Evolutionary conservation across 2,113 vertebrate genomes (phyloP).

Genomic region (Prietella phreatophila): DNA sequence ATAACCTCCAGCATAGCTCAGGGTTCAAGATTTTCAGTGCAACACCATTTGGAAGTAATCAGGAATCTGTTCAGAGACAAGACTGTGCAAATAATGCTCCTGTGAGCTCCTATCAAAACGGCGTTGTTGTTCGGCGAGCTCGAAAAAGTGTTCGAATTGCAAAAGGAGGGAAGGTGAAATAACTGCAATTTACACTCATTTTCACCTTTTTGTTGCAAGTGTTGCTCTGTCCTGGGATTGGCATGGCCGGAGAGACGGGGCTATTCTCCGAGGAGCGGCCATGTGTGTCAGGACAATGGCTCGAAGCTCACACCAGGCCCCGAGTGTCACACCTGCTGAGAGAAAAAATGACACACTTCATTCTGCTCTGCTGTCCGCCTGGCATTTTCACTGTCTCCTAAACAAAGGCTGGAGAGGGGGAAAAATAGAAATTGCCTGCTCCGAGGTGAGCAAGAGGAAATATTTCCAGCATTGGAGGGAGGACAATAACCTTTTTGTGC

Average conservation of each 20-base stretch:
- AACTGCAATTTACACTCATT: constrained; percentile 81
- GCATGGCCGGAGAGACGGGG: constrained; percentile 52
- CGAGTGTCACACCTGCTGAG: constrained; percentile 71
- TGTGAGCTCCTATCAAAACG: constrained; percentile 52
- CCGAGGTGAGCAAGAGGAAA: constrained; percentile 54
- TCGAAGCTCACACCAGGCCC: constrained; percentile 68
- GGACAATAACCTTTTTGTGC: constrained; percentile 58
- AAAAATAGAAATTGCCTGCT: constrained; percentile 56
- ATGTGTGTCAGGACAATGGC: constrained; percentile 71
- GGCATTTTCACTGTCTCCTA: constrained; percentile 73
- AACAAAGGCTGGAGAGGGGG: constrained; percentile 65
- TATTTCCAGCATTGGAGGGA: constrained; percentile 54
- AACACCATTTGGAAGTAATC: constrained; percentile 53
- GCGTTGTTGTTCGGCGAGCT: constrained; percentile 51
- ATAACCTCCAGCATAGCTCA: constrained; percentile 42
- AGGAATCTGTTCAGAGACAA: constrained; percentile 39
- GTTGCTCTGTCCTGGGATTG: constrained; percentile 73
- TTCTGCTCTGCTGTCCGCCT: constrained; percentile 68
- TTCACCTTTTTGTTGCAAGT: constrained; percentile 79
- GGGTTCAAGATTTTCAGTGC: constrained; percentile 48
- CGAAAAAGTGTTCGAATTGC: constrained; percentile 67
- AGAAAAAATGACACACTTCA: constrained; percentile 77
- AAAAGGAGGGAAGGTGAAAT: constrained; percentile 69
- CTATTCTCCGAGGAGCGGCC: constrained; percentile 55
- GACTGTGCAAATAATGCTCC: constrained; percentile 52